Base-by-base conservation (phyloP, 2,888 invertebrate species). In the Drosophila algonquin region DNA sequence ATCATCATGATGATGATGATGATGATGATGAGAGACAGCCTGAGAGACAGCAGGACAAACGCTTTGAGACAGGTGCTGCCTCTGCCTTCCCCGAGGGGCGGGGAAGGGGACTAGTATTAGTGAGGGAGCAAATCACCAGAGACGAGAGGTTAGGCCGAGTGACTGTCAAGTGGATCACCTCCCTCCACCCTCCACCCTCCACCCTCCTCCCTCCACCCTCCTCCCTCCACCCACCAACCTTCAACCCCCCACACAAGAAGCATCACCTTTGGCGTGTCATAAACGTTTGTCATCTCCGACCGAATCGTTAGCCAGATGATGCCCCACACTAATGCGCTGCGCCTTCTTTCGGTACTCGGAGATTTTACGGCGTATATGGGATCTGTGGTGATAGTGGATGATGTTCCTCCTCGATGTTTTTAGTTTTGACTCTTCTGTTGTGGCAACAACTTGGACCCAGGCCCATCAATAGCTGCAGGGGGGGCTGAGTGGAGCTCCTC, bases 31-130 rank as follows among this genome's bases (percentile, higher is more conserved):
- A 52, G 64, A 21, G 21, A 21, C 21, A 21, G 21, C 21, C 21
- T 64, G 67, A 64, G 65, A 56, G 67, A 16, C 65, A 50, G 57
- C 18, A 45, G 65, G 57, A 56, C 57, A 67, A 69, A 67, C 57
- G 57, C 50, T 35, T 50, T n/a, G 24, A 50, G 65, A 67, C 65
- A 67, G 65, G 58, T 67, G 65, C 44, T 69, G 70, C 56, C 65
- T 32, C 32, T 32, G 10, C 32, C 32, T 32, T 4, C 10, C 16
- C 9, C 9, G 16, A 1, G n/a, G 70, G 16, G 69, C 5, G 48
- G 21, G 18, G 46, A 35, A 12, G 24, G 32, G 10, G 52, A 24
- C 12, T 52, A 24, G 46, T 53, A 47, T 53, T 35, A 18, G 24
- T 5, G 53, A 2, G 35, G 40, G 40, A 6, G 14, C 35, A 35